Percentiles rank a stretch among this genome's conserved stretches.
Evolutionary conservation across 2,113 vertebrate species (phyloP).

Genomic region (Chrysemys picta): DNA sequence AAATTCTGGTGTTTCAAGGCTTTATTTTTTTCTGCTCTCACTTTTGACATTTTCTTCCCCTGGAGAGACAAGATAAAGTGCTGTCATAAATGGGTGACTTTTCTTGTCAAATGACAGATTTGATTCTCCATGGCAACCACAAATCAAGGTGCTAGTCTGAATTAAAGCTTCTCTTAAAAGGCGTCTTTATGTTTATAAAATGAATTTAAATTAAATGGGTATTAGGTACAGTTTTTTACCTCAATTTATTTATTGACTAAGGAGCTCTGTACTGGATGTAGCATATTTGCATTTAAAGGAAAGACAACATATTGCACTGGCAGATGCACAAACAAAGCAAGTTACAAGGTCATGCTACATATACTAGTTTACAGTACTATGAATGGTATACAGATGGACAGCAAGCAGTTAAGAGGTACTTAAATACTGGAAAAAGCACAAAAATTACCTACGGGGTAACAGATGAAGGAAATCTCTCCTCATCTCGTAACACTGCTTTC

Average conservation of each 20-base stretch:
- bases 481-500: conserved; percentile 71
- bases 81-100: conserved; percentile 92
- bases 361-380: conserved; percentile 80
- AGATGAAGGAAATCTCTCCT: conserved; percentile 68
- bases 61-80: conserved; percentile 93
- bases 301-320: conserved; percentile 84
- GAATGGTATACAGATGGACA: conserved; percentile 80
- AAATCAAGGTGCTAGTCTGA: conserved; percentile 90
- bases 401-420: conserved; percentile 78
- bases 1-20: conserved; percentile 91
- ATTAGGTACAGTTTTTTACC: conserved; percentile 86
- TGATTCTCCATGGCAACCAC: conserved; percentile 92
- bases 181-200: conserved; percentile 89
- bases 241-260: conserved; percentile 86
- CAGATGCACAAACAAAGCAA: conserved; percentile 87
- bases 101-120: conserved; percentile 93
- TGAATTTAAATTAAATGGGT: conserved; percentile 89
- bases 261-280: conserved; percentile 76
- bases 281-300: conserved; percentile 84
- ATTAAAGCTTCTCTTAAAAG: conserved; percentile 91
- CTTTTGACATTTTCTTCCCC: conserved; percentile 92
- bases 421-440: conserved; percentile 77
- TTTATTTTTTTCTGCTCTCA: conserved; percentile 90
- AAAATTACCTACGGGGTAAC: conserved; percentile 77
- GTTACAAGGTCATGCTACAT: conserved; percentile 82